A percentile compares a stretch with the other conserved stretches of the same genome.
phyloP scores from a whole-genome alignment of 2,888 invertebrate genomes.

The Dusona sp. region DNA sequence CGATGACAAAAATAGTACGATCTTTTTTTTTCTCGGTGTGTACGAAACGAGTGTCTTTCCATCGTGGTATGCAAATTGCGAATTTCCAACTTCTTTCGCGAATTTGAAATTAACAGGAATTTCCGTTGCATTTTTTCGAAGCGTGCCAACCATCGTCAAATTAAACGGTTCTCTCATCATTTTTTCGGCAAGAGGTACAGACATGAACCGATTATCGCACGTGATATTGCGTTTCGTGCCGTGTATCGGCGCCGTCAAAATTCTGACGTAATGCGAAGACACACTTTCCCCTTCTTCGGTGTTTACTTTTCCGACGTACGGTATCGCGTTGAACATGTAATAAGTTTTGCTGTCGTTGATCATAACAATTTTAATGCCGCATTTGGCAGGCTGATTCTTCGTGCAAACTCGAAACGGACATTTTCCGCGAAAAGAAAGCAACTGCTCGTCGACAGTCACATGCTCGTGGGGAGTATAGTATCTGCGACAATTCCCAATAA shows the following conservation, averaged over 20 bases:
- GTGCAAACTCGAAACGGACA: conserved; percentile 72
- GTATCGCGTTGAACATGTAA: conserved; percentile 63
- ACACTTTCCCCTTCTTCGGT: conserved; percentile 2
- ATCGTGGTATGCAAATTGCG: background rate
- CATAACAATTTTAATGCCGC: conserved; percentile 72
- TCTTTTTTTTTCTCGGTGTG: background rate
- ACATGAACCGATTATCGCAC: conserved; percentile 72
- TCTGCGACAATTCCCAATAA: background rate
- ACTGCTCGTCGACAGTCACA: conserved; percentile 74
- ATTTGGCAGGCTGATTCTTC: conserved; percentile 72
- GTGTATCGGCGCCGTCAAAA: conserved; percentile 63
- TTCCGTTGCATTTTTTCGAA: background rate
- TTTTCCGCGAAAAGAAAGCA: conserved; percentile 72
- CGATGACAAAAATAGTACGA: background rate
- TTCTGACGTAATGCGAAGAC: conserved; percentile 63
- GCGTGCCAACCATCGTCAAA: background rate
- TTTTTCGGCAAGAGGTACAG: conserved; percentile 16
- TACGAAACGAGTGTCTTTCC: background rate
- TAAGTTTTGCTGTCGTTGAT: conserved; percentile 65
- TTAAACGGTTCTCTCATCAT: background rate
- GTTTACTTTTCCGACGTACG: conserved; percentile 58
- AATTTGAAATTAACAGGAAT: background rate
- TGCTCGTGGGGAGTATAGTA: conserved; percentile 19
- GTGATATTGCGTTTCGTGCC: conserved; percentile 66
- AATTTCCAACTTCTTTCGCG: background rate